A percentile compares a stretch with the other conserved stretches of the same genome.
These are phyloP conservation scores for Caenorhabditis macrosperma DNA, from an alignment of 2,888 invertebrate genomes.

Conservation along the genomic window DNA sequence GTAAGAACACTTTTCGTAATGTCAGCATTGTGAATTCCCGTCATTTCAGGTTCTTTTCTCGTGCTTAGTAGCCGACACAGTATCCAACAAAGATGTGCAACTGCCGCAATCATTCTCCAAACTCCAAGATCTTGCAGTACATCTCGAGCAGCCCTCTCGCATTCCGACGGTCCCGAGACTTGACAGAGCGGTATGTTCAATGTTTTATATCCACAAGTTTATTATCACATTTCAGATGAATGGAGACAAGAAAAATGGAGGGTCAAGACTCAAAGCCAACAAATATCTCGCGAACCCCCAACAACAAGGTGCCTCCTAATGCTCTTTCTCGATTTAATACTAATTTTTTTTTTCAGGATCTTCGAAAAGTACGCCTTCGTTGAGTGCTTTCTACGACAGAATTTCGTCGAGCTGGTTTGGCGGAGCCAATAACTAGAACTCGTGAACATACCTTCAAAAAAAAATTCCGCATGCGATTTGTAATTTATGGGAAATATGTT, in stretches of 20 bases:
- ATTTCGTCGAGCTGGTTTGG: conserved; percentile 69
- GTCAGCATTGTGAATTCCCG: not conserved
- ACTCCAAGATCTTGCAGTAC: conserved; percentile 57
- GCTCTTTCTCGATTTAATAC: not conserved
- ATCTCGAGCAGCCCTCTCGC: conserved; percentile 60
- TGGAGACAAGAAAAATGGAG: conserved; percentile 53
- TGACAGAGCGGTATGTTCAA: conserved; percentile 52
- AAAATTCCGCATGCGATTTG: not conserved
- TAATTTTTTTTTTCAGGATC: conserved; percentile 38
- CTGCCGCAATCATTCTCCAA: conserved; percentile 49
- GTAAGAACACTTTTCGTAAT: conserved; percentile 13
- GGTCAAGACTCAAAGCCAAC: conserved; percentile 56
- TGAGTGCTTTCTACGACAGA: conserved; percentile 67
- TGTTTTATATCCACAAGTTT: no score
- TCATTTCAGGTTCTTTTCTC: conserved; percentile 54
- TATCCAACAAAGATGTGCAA: conserved; percentile 62
- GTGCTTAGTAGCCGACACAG: conserved; percentile 52
- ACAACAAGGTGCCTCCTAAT: conserved; percentile 27
- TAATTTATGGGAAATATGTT: conserved; percentile 2
- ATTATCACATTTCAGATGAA: conserved; percentile 61
- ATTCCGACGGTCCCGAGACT: conserved; percentile 63
- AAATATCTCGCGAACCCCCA: conserved; percentile 65
- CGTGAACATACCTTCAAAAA: not conserved
- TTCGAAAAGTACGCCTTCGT: conserved; percentile 54
- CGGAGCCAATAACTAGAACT: conserved; percentile 47